phyloP scores from a whole-genome alignment of 2,888 invertebrate genomes.

The Epistrophe grossulariae region DNA sequence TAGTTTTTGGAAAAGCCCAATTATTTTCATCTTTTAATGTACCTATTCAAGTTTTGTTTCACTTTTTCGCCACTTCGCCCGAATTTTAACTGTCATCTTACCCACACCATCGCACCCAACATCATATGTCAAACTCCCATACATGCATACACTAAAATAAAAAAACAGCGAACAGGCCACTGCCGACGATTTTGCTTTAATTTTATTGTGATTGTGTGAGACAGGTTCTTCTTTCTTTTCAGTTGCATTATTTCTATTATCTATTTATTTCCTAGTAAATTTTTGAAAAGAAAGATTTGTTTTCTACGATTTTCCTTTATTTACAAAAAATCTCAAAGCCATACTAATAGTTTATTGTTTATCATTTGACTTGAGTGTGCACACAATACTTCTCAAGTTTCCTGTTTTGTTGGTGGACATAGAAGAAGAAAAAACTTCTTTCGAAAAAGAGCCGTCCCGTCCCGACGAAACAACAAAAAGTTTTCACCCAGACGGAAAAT shows the following conservation, averaged over 20 bases:
- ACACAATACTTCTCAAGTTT: constrained; percentile 7
- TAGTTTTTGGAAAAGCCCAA: no score
- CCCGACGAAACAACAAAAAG: constrained; percentile 53
- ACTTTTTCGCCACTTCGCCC: constrained; percentile 17
- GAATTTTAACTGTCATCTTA: constrained; percentile 4
- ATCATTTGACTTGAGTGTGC: constrained; percentile 17
- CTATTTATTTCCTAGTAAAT: constrained; percentile 69
- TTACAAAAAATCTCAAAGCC: background rate
- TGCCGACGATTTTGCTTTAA: constrained; percentile 63
- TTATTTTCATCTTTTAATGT: no score
- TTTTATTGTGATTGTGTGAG: constrained; percentile 65
- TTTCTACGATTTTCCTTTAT: constrained; percentile 29
- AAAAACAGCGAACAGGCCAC: constrained; percentile 12
- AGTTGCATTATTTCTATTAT: constrained; percentile 75
- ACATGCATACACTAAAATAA: constrained; percentile 5
- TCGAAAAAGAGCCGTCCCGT: constrained; percentile 49
- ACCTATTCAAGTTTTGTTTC: background rate
- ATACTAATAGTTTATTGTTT: constrained; percentile 10
- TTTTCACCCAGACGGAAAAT: constrained; percentile 77
- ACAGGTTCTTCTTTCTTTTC: constrained; percentile 73
- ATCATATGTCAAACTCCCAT: constrained; percentile 55
- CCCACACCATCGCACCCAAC: background rate
- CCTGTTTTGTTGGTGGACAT: constrained; percentile 45
- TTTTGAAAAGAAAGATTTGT: constrained; percentile 41
- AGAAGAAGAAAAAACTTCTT: constrained; percentile 38